Percentiles rank a stretch among this genome's conserved stretches.
Conservation (phyloP, 2,888 invertebrate species). For the Polylopha cassiicola region DNA sequence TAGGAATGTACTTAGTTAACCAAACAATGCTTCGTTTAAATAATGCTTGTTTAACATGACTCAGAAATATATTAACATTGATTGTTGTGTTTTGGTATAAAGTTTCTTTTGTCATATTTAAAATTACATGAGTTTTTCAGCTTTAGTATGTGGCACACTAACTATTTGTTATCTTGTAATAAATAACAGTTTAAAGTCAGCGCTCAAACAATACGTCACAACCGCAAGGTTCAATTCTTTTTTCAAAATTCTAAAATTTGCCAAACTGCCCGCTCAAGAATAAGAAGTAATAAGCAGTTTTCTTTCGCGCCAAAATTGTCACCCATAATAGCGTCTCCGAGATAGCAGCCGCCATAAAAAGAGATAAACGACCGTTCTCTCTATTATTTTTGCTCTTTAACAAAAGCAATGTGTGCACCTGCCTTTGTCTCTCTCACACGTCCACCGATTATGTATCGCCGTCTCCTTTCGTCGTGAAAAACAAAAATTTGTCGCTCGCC, state of each 20-base stretch:
- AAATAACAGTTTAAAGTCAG: conserved; percentile 23
- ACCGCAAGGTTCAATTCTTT: conserved; percentile 21
- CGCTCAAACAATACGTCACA: conserved; percentile 20
- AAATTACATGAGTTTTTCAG: no score
- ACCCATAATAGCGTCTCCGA: conserved; percentile 72
- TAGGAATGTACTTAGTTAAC: no score
- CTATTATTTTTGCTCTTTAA: conserved; percentile 77
- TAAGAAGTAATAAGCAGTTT: conserved; percentile 76
- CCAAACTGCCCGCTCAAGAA: conserved; percentile 59
- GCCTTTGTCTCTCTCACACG: conserved; percentile 63
- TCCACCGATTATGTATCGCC: conserved; percentile 32
- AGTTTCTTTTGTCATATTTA: no score
- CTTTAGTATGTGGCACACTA: no score
- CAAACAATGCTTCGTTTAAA: no score
- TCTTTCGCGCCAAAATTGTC: conserved; percentile 78
- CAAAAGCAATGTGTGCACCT: conserved; percentile 74
- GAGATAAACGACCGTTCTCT: conserved; percentile 76
- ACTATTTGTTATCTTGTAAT: no score
- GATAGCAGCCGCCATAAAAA: conserved; percentile 76
- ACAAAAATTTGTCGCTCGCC: conserved; percentile 68
- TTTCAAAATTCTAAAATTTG: conserved; percentile 42
- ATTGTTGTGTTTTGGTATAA: no score
- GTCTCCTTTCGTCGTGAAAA: conserved; percentile 62
- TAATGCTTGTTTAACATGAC: no score
- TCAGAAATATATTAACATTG: no score